Evolutionary conservation across 30 jellyfish, hydroid and myxozoan species (phyloP), one percentile per base, ranked within the genome.

Genomic region (Aurelia aurita complex sp. Pacific): DNA sequence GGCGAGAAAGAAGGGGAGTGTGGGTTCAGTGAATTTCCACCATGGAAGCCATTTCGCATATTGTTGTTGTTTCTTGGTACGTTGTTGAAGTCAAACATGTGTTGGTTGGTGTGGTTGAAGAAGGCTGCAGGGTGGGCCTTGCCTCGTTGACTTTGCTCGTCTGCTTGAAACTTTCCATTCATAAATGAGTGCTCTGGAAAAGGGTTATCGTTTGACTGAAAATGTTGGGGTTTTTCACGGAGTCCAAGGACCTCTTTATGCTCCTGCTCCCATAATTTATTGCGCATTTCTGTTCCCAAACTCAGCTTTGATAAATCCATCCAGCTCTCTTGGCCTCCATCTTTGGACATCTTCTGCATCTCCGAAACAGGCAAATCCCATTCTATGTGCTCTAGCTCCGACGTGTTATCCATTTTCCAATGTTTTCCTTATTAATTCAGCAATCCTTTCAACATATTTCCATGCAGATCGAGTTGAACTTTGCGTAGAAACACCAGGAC

Each of bases 331-430:
- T 67, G 83, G 6, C 78, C 87, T 62, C 75, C 74, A 52, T 94
- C 92, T 71, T 69, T 55, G 61, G 72, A 57, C 38, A 71, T 13
- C 67, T 71, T 83, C 64, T 82, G 91, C 87, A 85, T 71, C 65
- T 86, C 95, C 50, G 92, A 74, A 19, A 88, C 72, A 33, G 98
- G 97, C 70, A 94, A 52, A 79, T 94, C 97, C 98, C 98, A 94
- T 55, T 94, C 98, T 18, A 94, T 82, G 16, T 72, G 82, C 73
- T 94, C 98, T 57, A 55, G 51, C 60, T 89, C 90, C 18, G 91
- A 50, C 35, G 73, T 57, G 86, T 74, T 81, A 23, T 83, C 89
- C 89, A 89, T 77, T 76, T 51, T 82, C 80, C 60, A 23, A 36
- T 32, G 23, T 10, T 42, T 36, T 57, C 29, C 3, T 18, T 32